Base-by-base conservation (phyloP, 2,113 vertebrate species). In the Heteronetta atricapilla region DNA sequence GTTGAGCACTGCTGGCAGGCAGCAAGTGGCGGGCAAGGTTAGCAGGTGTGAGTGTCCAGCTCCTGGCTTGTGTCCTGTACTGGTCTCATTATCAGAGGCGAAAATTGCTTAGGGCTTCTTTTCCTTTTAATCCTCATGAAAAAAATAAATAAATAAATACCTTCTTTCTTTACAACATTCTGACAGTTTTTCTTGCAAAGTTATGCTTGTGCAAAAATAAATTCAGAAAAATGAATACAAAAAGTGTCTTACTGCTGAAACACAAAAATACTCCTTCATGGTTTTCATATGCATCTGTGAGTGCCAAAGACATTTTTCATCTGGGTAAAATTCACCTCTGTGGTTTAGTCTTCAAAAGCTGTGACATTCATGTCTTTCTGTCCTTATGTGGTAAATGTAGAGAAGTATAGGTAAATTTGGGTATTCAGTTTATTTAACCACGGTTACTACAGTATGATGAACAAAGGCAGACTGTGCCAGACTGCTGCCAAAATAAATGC, bases 171-270 rank as follows among this genome's bases (percentile, higher is more conserved):
- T 26, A n/a, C 4, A 5, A 11, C 7, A 25, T 82, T n/a, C n/a
- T 89, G 84, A 31, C 34, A 29, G 5, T 67, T 74, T 36, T 77
- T 67, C 50, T 50, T 79, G 87, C 40, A 55, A 3, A 62, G 28
- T 46, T 1, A 0, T 2, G 16, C 8, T 83, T 16, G 38, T 42
- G 26, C 1, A 1, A n/a, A 63, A 77, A 67, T 6, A 79, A 67
- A 70, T 70, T 40, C 19, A 46, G 28, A 80, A 85, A 85, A 67
- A 63, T 3, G 8, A n/a, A 34, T 42, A 62, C 0, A 42, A 91
- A 88, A 86, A 11, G 34, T 55, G 7, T 15, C 11, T 88, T 20
- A 33, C 31, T 1, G 0, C 14, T 34, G 46, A 77, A 77, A 67
- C 46, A 76, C 19, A 44, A 34, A 73, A 89, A 21, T 59, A 23